A percentile compares a stretch with the other conserved stretches of the same genome.
These are phyloP conservation scores for Diadegma fenestrale DNA, from an alignment of 2,888 invertebrate genomes.

Conservation along the genomic window DNA sequence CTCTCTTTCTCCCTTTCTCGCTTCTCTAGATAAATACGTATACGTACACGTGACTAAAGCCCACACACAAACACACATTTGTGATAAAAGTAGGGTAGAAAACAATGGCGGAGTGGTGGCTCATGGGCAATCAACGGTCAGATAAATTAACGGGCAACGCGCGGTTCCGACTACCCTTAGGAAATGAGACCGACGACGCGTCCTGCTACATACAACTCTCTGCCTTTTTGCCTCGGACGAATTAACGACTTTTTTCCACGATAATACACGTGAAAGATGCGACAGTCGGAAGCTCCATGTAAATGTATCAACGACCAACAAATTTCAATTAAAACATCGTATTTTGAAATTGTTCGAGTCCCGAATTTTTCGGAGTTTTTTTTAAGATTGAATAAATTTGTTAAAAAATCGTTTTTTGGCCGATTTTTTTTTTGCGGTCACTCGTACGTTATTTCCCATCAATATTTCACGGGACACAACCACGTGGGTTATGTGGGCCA, in stretches of 20 bases:
- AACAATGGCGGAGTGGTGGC: slow-evolving; percentile 68
- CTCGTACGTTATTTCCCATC: slow-evolving; percentile 42
- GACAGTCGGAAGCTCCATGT: not conserved
- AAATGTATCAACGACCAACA: not conserved
- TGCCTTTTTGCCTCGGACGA: not conserved
- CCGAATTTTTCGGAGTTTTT: not conserved
- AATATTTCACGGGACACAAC: slow-evolving; percentile 81
- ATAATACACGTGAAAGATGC: not conserved
- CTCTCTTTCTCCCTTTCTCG: not conserved
- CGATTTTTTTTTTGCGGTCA: too few relatives aligned
- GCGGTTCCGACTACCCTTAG: slow-evolving; percentile 79
- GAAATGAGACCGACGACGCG: slow-evolving; percentile 70
- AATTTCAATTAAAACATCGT: not conserved
- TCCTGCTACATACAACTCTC: slow-evolving; percentile 13
- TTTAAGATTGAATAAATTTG: not conserved
- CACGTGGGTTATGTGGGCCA: slow-evolving; percentile 51
- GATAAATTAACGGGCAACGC: slow-evolving; percentile 83
- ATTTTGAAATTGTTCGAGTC: not conserved
- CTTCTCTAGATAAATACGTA: not conserved
- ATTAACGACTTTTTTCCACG: not conserved
- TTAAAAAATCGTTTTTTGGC: not conserved
- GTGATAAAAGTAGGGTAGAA: slow-evolving; percentile 43
- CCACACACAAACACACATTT: not conserved
- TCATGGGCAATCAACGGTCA: slow-evolving; percentile 81
- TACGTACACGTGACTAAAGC: not conserved